phyloP scores from a whole-genome alignment of 2,797 vertebrate species.

The Fistularia tabacaria region DNA sequence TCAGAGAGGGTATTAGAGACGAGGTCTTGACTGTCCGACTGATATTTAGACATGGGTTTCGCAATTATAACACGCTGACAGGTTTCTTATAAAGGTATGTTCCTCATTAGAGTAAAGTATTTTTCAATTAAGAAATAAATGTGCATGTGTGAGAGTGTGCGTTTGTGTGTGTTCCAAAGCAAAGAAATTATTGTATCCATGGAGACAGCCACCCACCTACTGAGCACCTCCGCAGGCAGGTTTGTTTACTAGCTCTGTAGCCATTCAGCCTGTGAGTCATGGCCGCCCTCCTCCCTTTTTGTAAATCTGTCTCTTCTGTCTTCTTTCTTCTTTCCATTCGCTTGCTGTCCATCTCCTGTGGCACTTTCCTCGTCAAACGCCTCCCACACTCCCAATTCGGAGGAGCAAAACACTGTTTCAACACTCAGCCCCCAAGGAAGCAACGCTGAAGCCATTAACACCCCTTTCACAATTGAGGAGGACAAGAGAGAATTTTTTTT shows the following conservation, averaged over 20 bases:
- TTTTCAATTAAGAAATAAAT: no score
- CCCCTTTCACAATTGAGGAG: conserved; percentile 15
- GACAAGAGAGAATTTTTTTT: conserved; percentile 11
- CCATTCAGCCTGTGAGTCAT: conserved; percentile 56
- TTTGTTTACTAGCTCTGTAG: conserved; percentile 51
- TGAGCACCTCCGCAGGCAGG: conserved; percentile 32
- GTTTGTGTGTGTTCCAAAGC: conserved; percentile 2
- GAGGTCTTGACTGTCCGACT: no score
- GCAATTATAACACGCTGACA: no score
- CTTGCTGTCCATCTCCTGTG: neutral
- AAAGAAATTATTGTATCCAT: conserved; percentile 5
- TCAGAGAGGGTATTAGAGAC: no score
- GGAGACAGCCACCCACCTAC: conserved; percentile 45
- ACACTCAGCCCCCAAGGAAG: conserved; percentile 23
- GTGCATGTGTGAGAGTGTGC: neutral
- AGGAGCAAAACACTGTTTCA: conserved; percentile 33
- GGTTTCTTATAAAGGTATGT: no score
- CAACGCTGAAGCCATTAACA: conserved; percentile 38
- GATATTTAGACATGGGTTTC: no score
- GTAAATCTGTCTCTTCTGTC: conserved; percentile 4
- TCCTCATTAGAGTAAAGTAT: no score
- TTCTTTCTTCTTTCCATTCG: conserved; percentile 22
- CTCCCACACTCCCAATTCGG: conserved; percentile 19
- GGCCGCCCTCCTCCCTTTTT: conserved; percentile 1
- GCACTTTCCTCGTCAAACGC: neutral